Evolutionary conservation across 2,888 invertebrate species (phyloP).

Genomic region (Calameuta filiformis): DNA sequence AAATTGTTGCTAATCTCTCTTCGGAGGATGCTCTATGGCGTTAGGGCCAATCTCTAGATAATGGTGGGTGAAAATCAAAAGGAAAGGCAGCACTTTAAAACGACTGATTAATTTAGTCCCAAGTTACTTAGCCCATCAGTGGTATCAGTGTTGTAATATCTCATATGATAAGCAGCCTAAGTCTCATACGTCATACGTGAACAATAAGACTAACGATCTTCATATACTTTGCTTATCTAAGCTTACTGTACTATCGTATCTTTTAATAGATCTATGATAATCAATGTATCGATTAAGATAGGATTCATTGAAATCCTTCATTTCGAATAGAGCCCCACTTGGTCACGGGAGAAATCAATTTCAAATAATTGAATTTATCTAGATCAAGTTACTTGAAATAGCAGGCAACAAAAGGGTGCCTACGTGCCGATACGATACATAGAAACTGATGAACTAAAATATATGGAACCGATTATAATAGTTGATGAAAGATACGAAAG

Average conservation of each 20-base stretch:
- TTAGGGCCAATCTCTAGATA: not conserved
- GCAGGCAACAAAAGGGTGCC: not conserved
- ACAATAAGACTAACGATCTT: not conserved
- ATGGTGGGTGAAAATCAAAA: not conserved
- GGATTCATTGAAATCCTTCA: not conserved
- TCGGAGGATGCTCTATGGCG: not conserved
- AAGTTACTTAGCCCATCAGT: not conserved
- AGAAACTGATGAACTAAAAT: not conserved
- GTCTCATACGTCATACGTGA: not conserved
- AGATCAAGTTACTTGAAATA: not conserved
- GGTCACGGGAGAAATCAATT: not conserved
- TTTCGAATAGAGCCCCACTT: not conserved
- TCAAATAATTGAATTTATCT: not conserved
- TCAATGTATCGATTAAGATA: not conserved
- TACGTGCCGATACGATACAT: not conserved
- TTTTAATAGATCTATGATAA: not conserved
- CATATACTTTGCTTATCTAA: not conserved
- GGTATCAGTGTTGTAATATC: not conserved
- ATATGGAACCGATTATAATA: not conserved
- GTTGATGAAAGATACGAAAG: not conserved
- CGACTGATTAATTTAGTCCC: not conserved
- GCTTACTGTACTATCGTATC: not conserved
- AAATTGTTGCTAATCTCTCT: not conserved
- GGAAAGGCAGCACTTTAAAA: not conserved
- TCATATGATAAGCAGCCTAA: not conserved